A percentile compares a stretch with the other conserved stretches of the same genome.
Evolutionary conservation across 1,140 invertebrate species (phyloP).

Genomic region (Lucilia cuprina): DNA sequence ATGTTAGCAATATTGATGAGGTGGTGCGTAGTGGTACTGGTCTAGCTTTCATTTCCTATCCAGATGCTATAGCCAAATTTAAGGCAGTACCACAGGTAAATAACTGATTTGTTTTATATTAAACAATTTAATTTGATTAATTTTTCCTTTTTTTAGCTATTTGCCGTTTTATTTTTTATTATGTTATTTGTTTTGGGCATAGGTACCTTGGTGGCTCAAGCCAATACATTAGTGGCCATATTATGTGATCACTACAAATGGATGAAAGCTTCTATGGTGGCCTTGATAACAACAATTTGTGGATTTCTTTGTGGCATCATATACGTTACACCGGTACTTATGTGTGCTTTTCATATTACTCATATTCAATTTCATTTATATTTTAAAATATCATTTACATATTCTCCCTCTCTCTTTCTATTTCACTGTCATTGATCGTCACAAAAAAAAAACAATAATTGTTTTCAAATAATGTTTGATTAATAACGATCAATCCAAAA

Average conservation of each 20-base stretch:
- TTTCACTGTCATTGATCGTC: neutral
- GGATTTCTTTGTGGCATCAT: conserved; percentile 76
- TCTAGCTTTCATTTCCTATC: conserved; percentile 86
- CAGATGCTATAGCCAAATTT: conserved; percentile 86
- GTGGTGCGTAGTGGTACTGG: conserved; percentile 74
- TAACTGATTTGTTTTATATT: no score
- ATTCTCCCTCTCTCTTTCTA: neutral
- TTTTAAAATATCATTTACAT: neutral
- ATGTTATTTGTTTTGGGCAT: conserved; percentile 84
- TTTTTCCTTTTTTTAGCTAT: conserved; percentile 59
- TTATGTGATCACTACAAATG: conserved; percentile 75
- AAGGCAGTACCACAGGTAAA: conserved; percentile 74
- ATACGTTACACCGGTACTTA: conserved; percentile 78
- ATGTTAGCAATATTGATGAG: conserved; percentile 65
- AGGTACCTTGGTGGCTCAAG: conserved; percentile 76
- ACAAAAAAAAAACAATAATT: neutral
- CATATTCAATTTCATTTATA: neutral
- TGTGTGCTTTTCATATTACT: neutral
- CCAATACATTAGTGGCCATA: conserved; percentile 72
- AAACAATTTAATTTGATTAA: conserved; percentile 44
- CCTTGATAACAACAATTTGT: conserved; percentile 66
- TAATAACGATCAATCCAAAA: neutral
- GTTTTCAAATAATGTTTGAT: neutral
- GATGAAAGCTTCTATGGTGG: conserved; percentile 70
- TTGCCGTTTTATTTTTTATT: conserved; percentile 89